Conservation (phyloP, 2,797 vertebrate species). For the Spinus olivaceus region DNA sequence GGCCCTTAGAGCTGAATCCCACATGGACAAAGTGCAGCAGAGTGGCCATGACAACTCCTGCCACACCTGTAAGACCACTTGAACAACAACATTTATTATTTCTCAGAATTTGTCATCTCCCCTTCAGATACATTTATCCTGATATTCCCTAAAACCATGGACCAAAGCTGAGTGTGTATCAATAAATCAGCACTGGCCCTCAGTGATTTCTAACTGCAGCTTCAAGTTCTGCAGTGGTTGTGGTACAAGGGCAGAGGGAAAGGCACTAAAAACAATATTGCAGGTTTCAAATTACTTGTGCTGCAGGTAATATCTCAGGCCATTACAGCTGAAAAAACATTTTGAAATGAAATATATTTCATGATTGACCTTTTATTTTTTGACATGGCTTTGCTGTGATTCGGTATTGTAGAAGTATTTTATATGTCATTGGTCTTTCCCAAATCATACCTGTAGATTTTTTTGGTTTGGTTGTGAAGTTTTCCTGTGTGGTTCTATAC, state of each 20-base stretch:
- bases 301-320: background rate
- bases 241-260: background rate
- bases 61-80: background rate
- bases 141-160: constrained; percentile 7
- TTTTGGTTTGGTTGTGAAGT: background rate
- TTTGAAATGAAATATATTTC: background rate
- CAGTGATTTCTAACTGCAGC: background rate
- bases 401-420: background rate
- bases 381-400: background rate
- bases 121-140: background rate
- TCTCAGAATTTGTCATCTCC: background rate
- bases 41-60: background rate
- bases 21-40: background rate
- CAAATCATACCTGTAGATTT: background rate
- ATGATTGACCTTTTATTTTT: background rate
- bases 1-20: background rate
- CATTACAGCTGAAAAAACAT: background rate
- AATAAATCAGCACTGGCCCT: background rate
- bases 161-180: background rate
- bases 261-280: background rate
- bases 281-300: background rate
- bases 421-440: background rate
- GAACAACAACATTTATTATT: background rate
- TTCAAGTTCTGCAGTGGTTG: background rate
- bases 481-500: background rate